Base-by-base conservation (phyloP, 2,797 vertebrate genomes). In the Champsocephalus esox region DNA sequence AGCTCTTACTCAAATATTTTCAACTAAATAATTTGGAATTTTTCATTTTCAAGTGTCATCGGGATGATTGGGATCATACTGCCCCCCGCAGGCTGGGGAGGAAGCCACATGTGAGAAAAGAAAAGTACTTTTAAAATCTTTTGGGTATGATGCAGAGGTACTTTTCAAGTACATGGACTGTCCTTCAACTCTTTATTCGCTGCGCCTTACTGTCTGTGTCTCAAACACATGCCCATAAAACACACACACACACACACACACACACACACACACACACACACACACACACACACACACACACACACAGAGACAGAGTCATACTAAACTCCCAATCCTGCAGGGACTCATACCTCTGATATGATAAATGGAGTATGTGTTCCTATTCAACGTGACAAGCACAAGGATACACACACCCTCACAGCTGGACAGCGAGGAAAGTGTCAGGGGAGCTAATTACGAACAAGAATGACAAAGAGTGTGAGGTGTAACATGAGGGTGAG, bases 371-470 rank as follows among this genome's bases (percentile, higher is more conserved):
- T 38, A 61, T 55, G 48, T 79, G 77, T 80, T 84, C 59, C 52
- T 78, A 64, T 68, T 82, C 75, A 85, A 24, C 19, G 12, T 83
- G 71, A 72, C 69, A 71, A 82, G 63, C 55, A 59, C 77, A 81
- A 73, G 63, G 72, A 78, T 28, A 17, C 55, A 75, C 64, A 77
- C 73, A 68, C 57, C 3, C 76, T 44, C 79, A 73, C 80, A 88
- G 74, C 86, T 89, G 89, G 88, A 85, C 87, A 84, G 75, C 59
- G 48, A 58, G 66, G 62, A 76, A 50, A 12, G 70, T 81, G 73
- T 84, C 88, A 69, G 63, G 91, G 87, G 89, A 92, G 51, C 80
- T 88, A 83, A 92, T 93, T 92, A 92, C 2, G 9, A 82, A 77
- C 60, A 72, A 69, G 58, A 71, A 77, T 41, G 43, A 77, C 63